These are phyloP conservation scores for Eristalinus aeneus DNA, from an alignment of 2,888 invertebrate genomes.

Conservation along the genomic window DNA sequence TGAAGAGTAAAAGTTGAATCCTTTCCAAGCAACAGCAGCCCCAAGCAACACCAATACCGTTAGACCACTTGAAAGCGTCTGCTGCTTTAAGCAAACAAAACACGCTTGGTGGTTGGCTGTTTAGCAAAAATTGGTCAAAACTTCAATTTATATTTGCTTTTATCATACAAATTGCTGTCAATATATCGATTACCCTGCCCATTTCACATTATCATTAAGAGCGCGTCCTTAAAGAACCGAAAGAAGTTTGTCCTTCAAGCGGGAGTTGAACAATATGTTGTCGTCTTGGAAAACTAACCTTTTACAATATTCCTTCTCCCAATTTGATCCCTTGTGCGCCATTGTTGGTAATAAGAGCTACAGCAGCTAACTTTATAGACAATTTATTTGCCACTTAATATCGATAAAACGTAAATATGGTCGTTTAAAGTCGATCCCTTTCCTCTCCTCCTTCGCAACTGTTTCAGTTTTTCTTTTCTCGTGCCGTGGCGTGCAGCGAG, in stretches of 20 bases:
- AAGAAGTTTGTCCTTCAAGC: slow-evolving; percentile 54
- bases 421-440: slow-evolving; percentile 69
- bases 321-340: slow-evolving; percentile 43
- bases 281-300: slow-evolving; percentile 43
- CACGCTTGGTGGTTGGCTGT: slow-evolving; percentile 18
- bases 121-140: slow-evolving; percentile 67
- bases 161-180: slow-evolving; percentile 71
- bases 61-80: slow-evolving; percentile 42
- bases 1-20: slow-evolving; percentile 33
- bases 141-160: slow-evolving; percentile 65
- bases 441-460: neutral
- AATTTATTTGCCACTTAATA: slow-evolving; percentile 78
- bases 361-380: slow-evolving; percentile 76
- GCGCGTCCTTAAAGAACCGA: slow-evolving; percentile 29
- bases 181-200: slow-evolving; percentile 66
- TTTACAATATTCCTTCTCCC: slow-evolving; percentile 7
- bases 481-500: neutral
- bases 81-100: neutral
- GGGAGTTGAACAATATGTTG: slow-evolving; percentile 33
- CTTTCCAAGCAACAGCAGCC: neutral
- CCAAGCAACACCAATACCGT: slow-evolving; percentile 14
- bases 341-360: slow-evolving; percentile 57
- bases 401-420: slow-evolving; percentile 74
- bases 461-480: neutral
- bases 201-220: slow-evolving; percentile 52